Percentiles rank a stretch among this genome's conserved stretches.
phyloP scores from a whole-genome alignment of 1,140 invertebrate species.

The Steinernema khuongi region DNA sequence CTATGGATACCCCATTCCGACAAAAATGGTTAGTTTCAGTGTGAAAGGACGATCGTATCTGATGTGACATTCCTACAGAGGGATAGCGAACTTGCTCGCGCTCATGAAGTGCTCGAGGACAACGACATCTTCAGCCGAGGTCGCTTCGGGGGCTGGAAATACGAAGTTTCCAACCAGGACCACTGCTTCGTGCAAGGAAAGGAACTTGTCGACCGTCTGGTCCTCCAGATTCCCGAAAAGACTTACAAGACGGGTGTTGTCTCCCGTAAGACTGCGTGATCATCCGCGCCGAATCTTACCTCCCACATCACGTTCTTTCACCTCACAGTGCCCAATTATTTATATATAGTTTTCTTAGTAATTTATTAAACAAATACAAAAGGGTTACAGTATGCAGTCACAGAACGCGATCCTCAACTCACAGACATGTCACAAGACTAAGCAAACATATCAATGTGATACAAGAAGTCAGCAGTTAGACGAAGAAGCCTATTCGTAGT shows the following conservation, averaged over 20 bases:
- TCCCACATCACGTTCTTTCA: too few species aligned
- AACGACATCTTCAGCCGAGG: conserved; percentile 54
- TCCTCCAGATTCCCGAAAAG: conserved; percentile 51
- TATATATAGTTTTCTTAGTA: too few species aligned
- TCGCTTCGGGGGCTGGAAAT: conserved; percentile 59
- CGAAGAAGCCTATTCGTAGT: not conserved
- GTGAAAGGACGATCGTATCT: conserved; percentile 7
- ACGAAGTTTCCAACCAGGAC: conserved; percentile 57
- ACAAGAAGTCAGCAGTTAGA: not conserved
- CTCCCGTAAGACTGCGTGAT: not conserved
- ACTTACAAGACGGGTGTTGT: conserved; percentile 52
- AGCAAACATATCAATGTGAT: not conserved
- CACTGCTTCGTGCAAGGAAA: conserved; percentile 59
- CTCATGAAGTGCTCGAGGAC: conserved; percentile 51
- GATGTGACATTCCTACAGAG: conserved; percentile 37
- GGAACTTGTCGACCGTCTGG: conserved; percentile 51
- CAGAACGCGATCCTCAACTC: not conserved
- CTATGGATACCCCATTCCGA: conserved; percentile 58
- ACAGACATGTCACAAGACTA: not conserved
- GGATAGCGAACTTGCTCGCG: conserved; percentile 52
- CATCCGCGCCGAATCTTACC: not conserved
- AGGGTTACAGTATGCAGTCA: not conserved
- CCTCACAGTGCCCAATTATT: too few species aligned
- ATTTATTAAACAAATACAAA: not conserved
- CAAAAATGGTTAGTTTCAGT: conserved; percentile 42